These are phyloP conservation scores for Leucoraja erinaceus DNA, from an alignment of 2,113 vertebrate species.

Conservation along the genomic window DNA sequence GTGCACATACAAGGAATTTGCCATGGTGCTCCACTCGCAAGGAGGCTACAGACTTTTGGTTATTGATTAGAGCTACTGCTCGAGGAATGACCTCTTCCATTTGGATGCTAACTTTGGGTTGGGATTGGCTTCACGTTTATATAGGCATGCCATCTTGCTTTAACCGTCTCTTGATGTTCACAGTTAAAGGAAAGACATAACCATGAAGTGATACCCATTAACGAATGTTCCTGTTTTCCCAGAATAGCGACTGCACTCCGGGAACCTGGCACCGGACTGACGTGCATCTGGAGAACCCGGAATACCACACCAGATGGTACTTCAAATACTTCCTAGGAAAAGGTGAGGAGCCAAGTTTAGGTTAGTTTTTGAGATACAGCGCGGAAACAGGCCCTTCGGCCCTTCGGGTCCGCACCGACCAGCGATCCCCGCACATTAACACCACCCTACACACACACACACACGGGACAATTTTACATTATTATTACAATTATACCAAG, in stretches of 20 bases:
- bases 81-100: neutral
- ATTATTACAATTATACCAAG: no score
- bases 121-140: neutral
- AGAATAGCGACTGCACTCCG: constrained; percentile 74
- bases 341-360: constrained; percentile 61
- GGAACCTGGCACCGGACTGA: constrained; percentile 93
- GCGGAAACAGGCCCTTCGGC: no score
- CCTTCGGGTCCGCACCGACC: no score
- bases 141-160: neutral
- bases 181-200: no score
- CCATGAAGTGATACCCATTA: neutral
- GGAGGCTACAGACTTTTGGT: no score
- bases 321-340: constrained; percentile 98
- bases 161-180: neutral
- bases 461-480: no score
- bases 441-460: no score
- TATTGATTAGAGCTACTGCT: no score
- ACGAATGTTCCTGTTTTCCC: constrained; percentile 44
- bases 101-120: neutral
- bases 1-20: no score
- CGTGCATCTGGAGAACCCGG: constrained; percentile 96
- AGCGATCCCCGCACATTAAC: no score
- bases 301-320: constrained; percentile 97
- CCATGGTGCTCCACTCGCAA: no score
- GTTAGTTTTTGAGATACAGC: no score